These are phyloP conservation scores for Anarhynchus alexandrinus DNA, from an alignment of 2,113 vertebrate genomes.

Conservation along the genomic window DNA sequence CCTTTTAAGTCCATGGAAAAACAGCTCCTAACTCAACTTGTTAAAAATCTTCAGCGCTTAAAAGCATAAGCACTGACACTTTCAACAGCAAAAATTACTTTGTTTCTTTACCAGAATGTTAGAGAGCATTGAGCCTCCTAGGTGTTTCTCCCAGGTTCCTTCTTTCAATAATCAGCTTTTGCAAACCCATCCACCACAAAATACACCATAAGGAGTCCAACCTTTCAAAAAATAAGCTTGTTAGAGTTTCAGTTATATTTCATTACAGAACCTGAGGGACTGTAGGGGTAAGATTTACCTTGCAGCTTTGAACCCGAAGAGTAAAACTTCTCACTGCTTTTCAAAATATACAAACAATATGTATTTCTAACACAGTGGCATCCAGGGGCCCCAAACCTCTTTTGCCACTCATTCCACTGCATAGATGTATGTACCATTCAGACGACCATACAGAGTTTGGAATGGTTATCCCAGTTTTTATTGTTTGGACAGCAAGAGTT, in stretches of 20 bases:
- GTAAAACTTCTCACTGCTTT: neutral
- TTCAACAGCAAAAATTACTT: neutral
- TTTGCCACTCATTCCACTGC: neutral
- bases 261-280: neutral
- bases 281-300: neutral
- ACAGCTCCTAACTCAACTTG: neutral
- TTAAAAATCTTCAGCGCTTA: neutral
- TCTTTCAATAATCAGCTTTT: neutral
- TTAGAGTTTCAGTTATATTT: neutral
- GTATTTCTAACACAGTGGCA: neutral
- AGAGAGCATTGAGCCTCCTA: neutral
- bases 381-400: neutral
- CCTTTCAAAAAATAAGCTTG: neutral
- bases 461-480: neutral
- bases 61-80: neutral
- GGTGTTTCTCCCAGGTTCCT: neutral
- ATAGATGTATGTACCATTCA: fast-evolving
- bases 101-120: neutral
- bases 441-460: neutral
- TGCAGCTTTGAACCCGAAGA: neutral
- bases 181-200: neutral
- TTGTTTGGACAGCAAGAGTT: neutral
- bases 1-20: neutral
- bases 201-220: neutral
- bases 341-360: neutral